Conservation (phyloP, 2,113 vertebrate species). For the Perccottus glenii region DNA sequence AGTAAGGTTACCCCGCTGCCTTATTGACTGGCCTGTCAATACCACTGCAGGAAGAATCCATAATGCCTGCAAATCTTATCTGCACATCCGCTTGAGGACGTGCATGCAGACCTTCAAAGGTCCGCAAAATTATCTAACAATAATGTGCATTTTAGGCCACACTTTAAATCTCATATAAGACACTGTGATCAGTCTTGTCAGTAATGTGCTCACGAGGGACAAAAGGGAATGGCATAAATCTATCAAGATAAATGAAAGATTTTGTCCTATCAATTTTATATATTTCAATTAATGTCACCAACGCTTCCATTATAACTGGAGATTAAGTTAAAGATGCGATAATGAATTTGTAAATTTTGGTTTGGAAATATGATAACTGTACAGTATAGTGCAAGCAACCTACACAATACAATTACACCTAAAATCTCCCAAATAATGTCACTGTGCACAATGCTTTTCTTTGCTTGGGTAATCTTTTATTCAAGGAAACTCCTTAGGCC, state of each 20-base stretch:
- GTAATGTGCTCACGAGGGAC: no score
- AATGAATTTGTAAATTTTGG: no score
- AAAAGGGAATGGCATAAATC: not conserved
- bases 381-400: no score
- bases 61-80: slow-evolving; percentile 58
- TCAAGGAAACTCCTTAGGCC: no score
- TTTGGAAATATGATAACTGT: no score
- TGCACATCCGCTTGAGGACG: slow-evolving; percentile 41
- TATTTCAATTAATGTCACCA: not conserved
- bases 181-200: not conserved
- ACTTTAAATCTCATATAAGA: not conserved
- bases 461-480: no score
- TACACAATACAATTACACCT: no score
- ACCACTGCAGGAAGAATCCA: slow-evolving; percentile 61
- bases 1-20: slow-evolving; percentile 58
- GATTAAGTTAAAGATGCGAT: no score
- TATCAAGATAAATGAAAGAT: not conserved
- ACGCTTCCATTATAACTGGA: not conserved
- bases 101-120: slow-evolving; percentile 15
- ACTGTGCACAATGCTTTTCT: no score
- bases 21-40: slow-evolving; percentile 73
- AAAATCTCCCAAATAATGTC: no score
- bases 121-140: not conserved
- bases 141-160: not conserved
- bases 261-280: not conserved